Evolutionary conservation across 2,113 vertebrate species (phyloP).

Genomic region (Aptenodytes forsteri): DNA sequence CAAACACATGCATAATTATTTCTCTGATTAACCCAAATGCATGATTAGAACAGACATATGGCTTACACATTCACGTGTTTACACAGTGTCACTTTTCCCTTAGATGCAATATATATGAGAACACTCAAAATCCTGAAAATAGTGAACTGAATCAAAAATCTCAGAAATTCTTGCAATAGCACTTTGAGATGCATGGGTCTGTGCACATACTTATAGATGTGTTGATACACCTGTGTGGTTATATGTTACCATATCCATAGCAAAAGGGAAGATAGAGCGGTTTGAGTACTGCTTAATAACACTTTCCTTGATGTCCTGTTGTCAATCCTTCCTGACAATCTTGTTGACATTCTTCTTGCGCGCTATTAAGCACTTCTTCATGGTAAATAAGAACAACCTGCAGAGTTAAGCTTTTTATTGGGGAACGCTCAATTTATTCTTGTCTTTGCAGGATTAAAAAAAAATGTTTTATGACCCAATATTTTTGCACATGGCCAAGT

Average conservation of each 20-base stretch:
- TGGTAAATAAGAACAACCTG: background rate
- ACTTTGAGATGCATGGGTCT: background rate
- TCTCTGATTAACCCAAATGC: background rate
- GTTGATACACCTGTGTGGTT: background rate
- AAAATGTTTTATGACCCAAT: background rate
- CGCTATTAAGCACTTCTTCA: background rate
- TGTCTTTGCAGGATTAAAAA: background rate
- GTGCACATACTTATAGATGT: background rate
- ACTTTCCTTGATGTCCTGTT: background rate
- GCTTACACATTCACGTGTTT: background rate
- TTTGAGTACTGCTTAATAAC: background rate
- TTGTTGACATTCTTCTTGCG: background rate
- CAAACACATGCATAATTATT: background rate
- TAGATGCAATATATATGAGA: background rate
- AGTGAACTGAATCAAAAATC: background rate
- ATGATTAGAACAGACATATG: background rate
- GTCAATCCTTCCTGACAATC: background rate
- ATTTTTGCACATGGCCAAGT: background rate
- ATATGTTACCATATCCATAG: background rate
- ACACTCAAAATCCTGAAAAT: background rate
- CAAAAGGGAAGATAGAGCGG: background rate
- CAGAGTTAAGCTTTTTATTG: background rate
- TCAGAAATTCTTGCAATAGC: background rate
- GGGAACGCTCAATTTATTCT: background rate
- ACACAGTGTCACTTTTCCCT: background rate